Base-by-base conservation (phyloP, 2,888 invertebrate species). In the Cylloceria caligata region DNA sequence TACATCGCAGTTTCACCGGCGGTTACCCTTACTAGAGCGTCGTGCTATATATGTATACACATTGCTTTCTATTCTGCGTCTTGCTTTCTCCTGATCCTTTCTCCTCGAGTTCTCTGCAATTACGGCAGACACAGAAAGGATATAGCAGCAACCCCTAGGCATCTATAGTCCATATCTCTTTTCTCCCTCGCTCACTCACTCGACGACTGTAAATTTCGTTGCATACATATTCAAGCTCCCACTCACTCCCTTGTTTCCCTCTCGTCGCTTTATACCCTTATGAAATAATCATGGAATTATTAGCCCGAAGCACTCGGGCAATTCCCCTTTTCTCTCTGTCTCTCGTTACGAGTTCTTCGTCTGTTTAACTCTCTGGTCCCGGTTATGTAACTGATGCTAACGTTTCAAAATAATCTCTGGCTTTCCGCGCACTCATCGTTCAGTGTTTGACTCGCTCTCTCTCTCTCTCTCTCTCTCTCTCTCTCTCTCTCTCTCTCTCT, bases 221-320 rank as follows among this genome's bases (percentile, higher is more conserved):
- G 89, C 88, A 91, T 91, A 90, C 91, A 91, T 91, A 91, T 91
- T 91, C 91, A 91, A 88, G 87, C 79, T 42, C 62, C 62, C 30
- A 55, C 72, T 19, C 52, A 21, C 55, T 11, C 52, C 36, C 62
- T 68, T 62, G 60, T 24, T 55, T 55, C 77, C 60, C 36, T 60
- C 74, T 71, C 55, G 52, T 49, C 68, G 84, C 85, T 78, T 69
- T 52, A 74, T 74, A 79, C 87, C 87, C 89, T 90, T 91, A 90
- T 90, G 90, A 91, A 91, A 91, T 91, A 91, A 91, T 90, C 91
- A 91, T 90, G 87, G 87, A 89, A 90, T 90, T 91, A 90, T 91
- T 88, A 88, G 87, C 88, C 86, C 84, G 78, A 82, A 86, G 86
- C 86, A 84, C 86, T 86, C 73, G 84, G 65, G 67, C 57, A 21